Evolutionary conservation across 2,888 invertebrate genomes (phyloP).

Genomic region (Beris morrisii): DNA sequence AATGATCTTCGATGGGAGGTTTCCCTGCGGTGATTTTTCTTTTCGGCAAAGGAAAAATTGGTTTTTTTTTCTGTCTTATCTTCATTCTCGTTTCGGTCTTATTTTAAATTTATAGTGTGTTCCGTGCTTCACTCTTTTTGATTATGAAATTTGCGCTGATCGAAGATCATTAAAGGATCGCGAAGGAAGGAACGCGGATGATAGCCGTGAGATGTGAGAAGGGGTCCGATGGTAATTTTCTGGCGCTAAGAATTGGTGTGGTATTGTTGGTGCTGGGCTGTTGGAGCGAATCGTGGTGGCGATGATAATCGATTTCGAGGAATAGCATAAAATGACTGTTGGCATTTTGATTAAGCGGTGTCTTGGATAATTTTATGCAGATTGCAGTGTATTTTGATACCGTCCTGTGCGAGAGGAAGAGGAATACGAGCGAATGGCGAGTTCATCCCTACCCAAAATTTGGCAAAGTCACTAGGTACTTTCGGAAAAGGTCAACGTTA

Average conservation of each 20-base stretch:
- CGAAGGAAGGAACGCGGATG: conserved; percentile 1
- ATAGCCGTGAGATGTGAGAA: not conserved
- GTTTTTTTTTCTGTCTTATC: not conserved
- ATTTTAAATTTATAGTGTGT: not conserved
- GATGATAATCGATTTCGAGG: conserved; percentile 27
- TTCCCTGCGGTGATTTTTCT: not conserved
- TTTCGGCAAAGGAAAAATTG: not conserved
- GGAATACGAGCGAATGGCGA: too few species aligned
- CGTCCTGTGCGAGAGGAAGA: too few species aligned
- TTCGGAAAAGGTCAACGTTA: too few species aligned
- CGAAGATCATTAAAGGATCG: not conserved
- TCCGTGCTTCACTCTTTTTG: not conserved
- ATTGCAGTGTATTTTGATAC: not conserved
- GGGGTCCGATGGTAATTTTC: conserved; percentile 15
- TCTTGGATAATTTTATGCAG: conserved; percentile 30
- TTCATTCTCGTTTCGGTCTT: not conserved
- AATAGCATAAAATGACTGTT: conserved; percentile 25
- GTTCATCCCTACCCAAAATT: too few species aligned
- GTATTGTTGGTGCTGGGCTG: not conserved
- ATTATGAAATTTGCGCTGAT: conserved; percentile 10
- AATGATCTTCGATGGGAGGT: conserved; percentile 14
- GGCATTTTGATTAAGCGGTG: conserved; percentile 32
- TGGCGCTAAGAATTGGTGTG: conserved; percentile 27
- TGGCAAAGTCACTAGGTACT: too few species aligned
- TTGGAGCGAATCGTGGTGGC: not conserved